phyloP scores from a whole-genome alignment of 2,797 vertebrate genomes.

The Parauchenoglanis punctatus region DNA sequence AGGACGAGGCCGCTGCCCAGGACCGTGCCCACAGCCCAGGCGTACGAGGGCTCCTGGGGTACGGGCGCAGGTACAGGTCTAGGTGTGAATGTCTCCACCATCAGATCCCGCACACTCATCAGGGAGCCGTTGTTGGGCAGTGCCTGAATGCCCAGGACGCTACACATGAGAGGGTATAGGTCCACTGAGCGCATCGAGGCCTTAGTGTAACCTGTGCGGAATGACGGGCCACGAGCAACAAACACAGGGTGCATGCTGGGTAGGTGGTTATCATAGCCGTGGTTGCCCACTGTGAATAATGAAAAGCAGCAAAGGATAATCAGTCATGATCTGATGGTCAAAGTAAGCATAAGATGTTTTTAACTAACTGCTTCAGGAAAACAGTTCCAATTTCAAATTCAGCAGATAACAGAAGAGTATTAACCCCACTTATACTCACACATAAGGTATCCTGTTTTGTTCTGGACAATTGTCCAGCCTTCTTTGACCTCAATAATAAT shows the following conservation, averaged over 20 bases:
- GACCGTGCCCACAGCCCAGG: conserved; percentile 78
- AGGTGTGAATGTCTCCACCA: conserved; percentile 64
- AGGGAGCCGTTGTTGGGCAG: conserved; percentile 89
- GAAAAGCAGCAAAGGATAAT: conserved; percentile 40
- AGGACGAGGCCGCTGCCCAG: conserved; percentile 81
- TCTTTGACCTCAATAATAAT: conserved; percentile 84
- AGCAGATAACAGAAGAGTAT: background rate
- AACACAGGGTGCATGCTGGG: conserved; percentile 91
- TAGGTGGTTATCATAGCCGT: conserved; percentile 87
- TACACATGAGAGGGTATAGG: conserved; percentile 90
- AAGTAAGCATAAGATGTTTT: background rate
- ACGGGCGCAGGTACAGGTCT: conserved; percentile 37
- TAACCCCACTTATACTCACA: conserved; percentile 72
- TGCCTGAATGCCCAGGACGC: conserved; percentile 80
- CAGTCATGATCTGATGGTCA: background rate
- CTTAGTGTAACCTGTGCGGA: conserved; percentile 81
- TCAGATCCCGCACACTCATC: conserved; percentile 78
- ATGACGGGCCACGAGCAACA: conserved; percentile 87
- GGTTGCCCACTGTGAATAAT: conserved; percentile 83
- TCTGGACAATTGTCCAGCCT: conserved; percentile 87
- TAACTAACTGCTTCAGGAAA: background rate
- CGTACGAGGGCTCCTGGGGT: conserved; percentile 66
- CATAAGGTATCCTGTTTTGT: conserved; percentile 78
- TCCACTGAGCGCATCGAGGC: conserved; percentile 83
- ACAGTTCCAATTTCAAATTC: background rate